Base-by-base conservation (phyloP, 2,113 vertebrate species). In the Gallinago jamesoni region DNA sequence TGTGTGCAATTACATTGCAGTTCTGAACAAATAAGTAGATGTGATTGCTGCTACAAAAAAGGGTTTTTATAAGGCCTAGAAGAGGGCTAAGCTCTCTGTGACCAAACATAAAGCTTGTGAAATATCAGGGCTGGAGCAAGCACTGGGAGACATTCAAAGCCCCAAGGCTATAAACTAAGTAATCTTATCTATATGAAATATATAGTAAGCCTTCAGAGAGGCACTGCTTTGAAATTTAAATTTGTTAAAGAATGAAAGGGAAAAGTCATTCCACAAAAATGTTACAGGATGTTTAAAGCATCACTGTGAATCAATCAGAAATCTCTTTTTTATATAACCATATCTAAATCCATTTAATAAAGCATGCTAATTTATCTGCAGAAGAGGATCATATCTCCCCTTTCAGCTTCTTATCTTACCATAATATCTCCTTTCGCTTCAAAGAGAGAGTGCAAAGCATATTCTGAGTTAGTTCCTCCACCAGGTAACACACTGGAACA, bases 381-480 rank as follows among this genome's bases (percentile, higher is more conserved):
- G 77, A 92, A 87, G 63, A 89, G 87, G 93, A 94, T 72, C 14
- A 1, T 77, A 76, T 94, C 70, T 89, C 39, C 83, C 60, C 70
- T 82, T 91, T 74, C 75, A 87, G 95, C 73, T 93, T 93, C 92
- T 94, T 95, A 90, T 97, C 98, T 98, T 98, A 99, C 99, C 99
- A 99, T 98, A 90, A 99, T 96, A 96, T 99, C 97, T 93, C 99
- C 99, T 96, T 98, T 98, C 25, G 98, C 98, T 96, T 99, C 98
- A 76, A 98, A 99, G 93, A 99, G 98, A 97, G 98, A 98, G 98
- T 99, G 99, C 91, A 99, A 98, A 89, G 98, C 98, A 48, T 98
- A 98, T 97, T 99, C 99, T 43, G 98, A 98, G 94, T 99, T 99
- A 84, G 98, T 99, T 91, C 99, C 99, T 94, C 99, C 99, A 75